Percentiles rank a stretch among this genome's conserved stretches.
These are phyloP conservation scores for Elaeidobius kamerunicus DNA, from an alignment of 2,888 invertebrate species.

Conservation along the genomic window DNA sequence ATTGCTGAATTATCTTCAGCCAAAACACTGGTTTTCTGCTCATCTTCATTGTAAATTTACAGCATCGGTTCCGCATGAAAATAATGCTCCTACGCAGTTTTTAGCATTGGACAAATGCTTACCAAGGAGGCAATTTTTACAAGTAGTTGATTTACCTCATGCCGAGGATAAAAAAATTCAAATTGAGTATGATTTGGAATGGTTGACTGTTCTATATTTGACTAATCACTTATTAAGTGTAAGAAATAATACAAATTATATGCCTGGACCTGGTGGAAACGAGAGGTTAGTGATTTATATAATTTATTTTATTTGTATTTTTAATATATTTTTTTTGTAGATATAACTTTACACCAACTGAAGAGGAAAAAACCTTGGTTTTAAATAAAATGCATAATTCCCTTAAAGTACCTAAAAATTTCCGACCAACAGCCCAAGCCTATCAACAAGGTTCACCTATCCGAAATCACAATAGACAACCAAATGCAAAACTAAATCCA, in stretches of 20 bases:
- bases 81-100: constrained; percentile 69
- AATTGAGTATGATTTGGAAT: constrained; percentile 85
- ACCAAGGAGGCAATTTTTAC: constrained; percentile 83
- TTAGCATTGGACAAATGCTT: constrained; percentile 96
- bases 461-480: constrained; percentile 29
- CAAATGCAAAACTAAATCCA: constrained; percentile 59
- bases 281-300: constrained; percentile 56
- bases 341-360: constrained; percentile 69
- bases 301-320: not conserved
- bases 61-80: constrained; percentile 76
- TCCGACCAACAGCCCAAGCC: constrained; percentile 69
- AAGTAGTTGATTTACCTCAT: constrained; percentile 66
- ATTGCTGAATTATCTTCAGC: constrained; percentile 75
- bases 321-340: constrained; percentile 49
- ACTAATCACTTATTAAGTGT: constrained; percentile 87
- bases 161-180: constrained; percentile 55
- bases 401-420: constrained; percentile 73
- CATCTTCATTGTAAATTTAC: constrained; percentile 96
- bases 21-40: constrained; percentile 94
- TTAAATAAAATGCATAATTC: constrained; percentile 62
- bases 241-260: constrained; percentile 64
- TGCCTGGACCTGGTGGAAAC: constrained; percentile 75
- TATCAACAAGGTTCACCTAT: constrained; percentile 51
- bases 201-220: constrained; percentile 82
- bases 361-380: constrained; percentile 68